A percentile compares a stretch with the other conserved stretches of the same genome.
Evolutionary conservation across 2,113 vertebrate genomes (phyloP).

Genomic region (Progne subis): DNA sequence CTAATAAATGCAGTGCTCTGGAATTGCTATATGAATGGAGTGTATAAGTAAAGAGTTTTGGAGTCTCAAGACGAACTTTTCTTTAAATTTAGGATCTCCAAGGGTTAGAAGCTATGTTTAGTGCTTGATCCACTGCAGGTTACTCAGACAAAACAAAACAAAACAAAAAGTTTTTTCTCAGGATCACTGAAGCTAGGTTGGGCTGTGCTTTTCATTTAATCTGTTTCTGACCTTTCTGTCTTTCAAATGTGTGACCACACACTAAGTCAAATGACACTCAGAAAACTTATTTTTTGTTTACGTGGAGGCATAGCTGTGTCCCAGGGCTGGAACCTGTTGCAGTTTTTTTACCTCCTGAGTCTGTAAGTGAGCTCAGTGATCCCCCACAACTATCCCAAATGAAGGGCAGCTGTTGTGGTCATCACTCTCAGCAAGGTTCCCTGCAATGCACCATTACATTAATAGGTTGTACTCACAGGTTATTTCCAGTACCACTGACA

Average conservation of each 20-base stretch:
- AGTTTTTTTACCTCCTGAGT: neutral
- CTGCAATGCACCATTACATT: neutral
- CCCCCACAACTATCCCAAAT: neutral
- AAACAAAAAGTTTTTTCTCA: neutral
- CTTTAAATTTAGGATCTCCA: neutral
- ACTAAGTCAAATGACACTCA: neutral
- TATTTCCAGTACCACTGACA: neutral
- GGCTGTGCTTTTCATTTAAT: neutral
- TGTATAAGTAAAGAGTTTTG: neutral
- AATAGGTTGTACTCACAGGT: neutral
- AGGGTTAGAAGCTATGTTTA: neutral
- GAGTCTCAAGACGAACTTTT: neutral
- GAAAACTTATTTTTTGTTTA: neutral
- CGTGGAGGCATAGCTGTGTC: neutral
- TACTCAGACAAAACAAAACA: fast-evolving
- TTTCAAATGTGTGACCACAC: neutral
- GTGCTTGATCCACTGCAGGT: neutral
- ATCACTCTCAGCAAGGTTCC: neutral
- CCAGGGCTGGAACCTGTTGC: neutral
- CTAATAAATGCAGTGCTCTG: neutral
- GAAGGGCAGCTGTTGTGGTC: neutral
- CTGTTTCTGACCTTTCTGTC: neutral
- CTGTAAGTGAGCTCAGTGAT: neutral
- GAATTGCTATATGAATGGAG: neutral
- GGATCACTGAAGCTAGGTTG: neutral